Percentiles rank a stretch among this genome's conserved stretches.
These are phyloP conservation scores for Solenodon paradoxus DNA, from an alignment of 2,113 vertebrate genomes.

Conservation along the genomic window DNA sequence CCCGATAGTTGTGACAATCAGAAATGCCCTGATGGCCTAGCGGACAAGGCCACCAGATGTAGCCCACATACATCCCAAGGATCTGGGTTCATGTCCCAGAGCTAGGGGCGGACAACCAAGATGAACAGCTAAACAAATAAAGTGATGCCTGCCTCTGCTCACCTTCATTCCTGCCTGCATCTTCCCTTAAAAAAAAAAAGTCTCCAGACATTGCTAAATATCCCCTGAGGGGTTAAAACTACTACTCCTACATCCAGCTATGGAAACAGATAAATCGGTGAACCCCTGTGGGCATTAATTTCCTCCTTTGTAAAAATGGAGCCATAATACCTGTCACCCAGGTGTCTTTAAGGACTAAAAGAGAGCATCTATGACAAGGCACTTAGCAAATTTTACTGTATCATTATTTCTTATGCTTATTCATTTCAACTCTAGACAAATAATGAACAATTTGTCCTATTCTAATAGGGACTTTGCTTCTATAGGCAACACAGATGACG, in stretches of 20 bases:
- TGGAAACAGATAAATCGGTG: constrained; percentile 9
- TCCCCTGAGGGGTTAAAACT: neutral
- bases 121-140: no score
- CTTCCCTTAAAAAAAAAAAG: neutral
- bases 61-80: no score
- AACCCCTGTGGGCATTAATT: neutral
- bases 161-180: no score
- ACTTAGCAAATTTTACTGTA: neutral
- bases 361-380: neutral
- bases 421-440: constrained; percentile 32
- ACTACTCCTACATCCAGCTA: neutral
- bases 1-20: neutral
- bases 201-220: neutral
- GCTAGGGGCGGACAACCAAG: no score
- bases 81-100: no score
- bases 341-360: neutral
- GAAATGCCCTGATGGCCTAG: no score
- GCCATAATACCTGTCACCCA: neutral
- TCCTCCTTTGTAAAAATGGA: constrained; percentile 45
- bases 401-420: neutral
- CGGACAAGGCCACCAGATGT: no score
- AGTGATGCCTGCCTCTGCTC: no score
- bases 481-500: neutral
- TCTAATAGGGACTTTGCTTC: constrained; percentile 43
- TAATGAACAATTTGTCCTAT: neutral